phyloP scores from a whole-genome alignment of 2,113 vertebrate species.

The Leiothrix lutea region DNA sequence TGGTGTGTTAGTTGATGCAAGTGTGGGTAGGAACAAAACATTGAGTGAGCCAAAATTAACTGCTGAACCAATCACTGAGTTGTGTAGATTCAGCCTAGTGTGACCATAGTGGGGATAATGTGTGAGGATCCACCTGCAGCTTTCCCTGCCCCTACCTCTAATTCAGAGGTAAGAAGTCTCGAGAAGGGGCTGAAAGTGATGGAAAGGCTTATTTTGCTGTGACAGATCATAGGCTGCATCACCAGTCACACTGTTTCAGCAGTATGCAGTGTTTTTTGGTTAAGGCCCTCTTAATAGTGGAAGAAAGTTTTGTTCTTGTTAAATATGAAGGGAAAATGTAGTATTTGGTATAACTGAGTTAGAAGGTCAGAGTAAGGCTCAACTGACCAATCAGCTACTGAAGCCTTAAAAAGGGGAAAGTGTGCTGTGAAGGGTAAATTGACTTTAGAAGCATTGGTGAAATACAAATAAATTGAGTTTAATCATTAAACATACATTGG shows the following conservation, averaged over 20 bases:
- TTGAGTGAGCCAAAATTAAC: background rate
- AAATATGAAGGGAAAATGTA: background rate
- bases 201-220: background rate
- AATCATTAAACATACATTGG: background rate
- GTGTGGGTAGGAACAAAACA: background rate
- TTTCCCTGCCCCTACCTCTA: background rate
- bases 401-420: background rate
- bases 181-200: background rate
- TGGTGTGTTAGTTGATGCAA: background rate
- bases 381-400: background rate
- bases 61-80: background rate
- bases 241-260: background rate
- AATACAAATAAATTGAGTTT: slow-evolving; percentile 18
- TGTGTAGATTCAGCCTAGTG: background rate
- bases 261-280: background rate
- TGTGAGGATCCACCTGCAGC: background rate
- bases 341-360: background rate
- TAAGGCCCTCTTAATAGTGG: background rate
- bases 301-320: background rate
- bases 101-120: background rate
- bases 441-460: background rate
- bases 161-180: background rate
- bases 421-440: background rate
- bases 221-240: background rate
- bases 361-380: background rate